Conservation (phyloP, 2,113 vertebrate species). For the Spizaetus ornatus region DNA sequence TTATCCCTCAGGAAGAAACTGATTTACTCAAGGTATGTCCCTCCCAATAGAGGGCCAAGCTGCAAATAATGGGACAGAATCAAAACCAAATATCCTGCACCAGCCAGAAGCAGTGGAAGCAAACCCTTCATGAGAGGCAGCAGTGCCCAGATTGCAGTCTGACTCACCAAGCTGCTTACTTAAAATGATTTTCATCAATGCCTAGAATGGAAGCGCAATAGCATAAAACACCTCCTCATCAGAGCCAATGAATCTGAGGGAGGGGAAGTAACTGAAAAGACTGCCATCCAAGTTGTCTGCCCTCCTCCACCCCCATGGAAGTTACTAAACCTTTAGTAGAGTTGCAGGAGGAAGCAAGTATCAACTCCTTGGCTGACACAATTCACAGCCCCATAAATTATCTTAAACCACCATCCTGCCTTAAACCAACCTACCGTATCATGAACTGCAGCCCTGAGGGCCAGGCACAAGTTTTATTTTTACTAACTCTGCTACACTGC, state of each 20-base stretch:
- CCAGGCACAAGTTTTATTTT: neutral
- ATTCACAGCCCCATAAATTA: neutral
- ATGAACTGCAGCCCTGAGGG: neutral
- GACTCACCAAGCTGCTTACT: neutral
- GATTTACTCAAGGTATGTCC: neutral
- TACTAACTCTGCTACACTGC: neutral
- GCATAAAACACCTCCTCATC: neutral
- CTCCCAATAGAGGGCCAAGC: neutral
- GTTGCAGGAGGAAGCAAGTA: neutral
- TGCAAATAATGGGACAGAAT: neutral
- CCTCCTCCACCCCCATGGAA: neutral
- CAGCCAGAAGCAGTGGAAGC: neutral
- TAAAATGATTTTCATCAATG: neutral
- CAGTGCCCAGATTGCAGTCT: neutral
- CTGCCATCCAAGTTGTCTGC: neutral
- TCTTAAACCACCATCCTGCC: neutral
- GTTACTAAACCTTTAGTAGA: neutral
- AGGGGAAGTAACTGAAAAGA: neutral
- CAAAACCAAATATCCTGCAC: neutral
- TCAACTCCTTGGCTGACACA: neutral
- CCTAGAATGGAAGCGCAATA: neutral
- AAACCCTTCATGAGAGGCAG: neutral
- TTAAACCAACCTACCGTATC: neutral
- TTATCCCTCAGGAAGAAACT: neutral
- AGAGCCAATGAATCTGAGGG: neutral